Evolutionary conservation across 37 sponge, comb jelly and placozoan species (phyloP).

Genomic region (Petrosia ficiformis): DNA sequence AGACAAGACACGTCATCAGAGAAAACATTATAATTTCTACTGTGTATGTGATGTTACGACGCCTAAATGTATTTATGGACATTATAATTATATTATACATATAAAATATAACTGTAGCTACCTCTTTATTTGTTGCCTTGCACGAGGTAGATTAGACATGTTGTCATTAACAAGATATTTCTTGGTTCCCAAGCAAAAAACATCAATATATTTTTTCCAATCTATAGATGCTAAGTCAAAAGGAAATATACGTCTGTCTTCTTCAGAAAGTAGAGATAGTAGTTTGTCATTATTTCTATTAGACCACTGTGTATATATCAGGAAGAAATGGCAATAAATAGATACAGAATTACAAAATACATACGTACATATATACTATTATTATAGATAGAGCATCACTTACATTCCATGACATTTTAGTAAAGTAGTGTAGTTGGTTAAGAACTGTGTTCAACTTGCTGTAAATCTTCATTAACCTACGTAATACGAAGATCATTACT

Average conservation of each 20-base stretch:
- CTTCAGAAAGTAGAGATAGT: conserved; percentile 38
- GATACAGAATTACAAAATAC: not conserved
- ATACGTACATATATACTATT: too few species aligned
- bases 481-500: too few species aligned
- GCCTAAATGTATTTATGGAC: conserved; percentile 10
- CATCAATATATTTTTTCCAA: conserved; percentile 59
- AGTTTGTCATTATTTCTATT: conserved; percentile 52
- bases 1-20: too few species aligned
- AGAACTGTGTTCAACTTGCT: conserved; percentile 47
- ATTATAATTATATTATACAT: not conserved
- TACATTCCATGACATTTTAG: conserved; percentile 45
- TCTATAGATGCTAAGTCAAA: conserved; percentile 60
- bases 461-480: conserved; percentile 42
- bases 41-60: too few species aligned
- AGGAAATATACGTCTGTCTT: conserved; percentile 52
- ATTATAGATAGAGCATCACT: too few species aligned
- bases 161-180: conserved; percentile 75
- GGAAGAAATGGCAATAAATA: conserved; percentile 2
- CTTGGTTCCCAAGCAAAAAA: conserved; percentile 62
- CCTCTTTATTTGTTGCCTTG: conserved; percentile 59
- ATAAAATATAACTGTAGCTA: too few species aligned
- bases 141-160: conserved; percentile 46
- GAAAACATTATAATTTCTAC: too few species aligned
- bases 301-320: conserved; percentile 43
- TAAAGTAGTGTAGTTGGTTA: conserved; percentile 42